These are phyloP conservation scores for Gadopsis marmoratus DNA, from an alignment of 2,797 vertebrate species.

Conservation along the genomic window DNA sequence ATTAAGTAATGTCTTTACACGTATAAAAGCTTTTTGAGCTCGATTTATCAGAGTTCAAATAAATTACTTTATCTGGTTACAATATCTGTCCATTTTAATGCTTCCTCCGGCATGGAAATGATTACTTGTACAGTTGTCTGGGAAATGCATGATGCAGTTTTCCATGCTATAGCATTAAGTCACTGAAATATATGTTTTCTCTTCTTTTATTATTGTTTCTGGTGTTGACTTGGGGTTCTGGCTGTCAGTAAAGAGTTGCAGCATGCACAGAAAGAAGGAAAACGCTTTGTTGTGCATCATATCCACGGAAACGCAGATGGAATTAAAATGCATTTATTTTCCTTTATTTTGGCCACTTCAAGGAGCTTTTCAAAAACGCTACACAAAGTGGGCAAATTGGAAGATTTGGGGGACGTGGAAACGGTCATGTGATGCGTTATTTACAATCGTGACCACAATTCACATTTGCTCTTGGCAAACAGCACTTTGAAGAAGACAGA, in stretches of 20 bases:
- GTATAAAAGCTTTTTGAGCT: neutral
- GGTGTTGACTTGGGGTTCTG: neutral
- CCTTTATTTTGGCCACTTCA: neutral
- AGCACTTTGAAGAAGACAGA: neutral
- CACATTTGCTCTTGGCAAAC: neutral
- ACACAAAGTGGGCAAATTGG: neutral
- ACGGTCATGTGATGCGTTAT: neutral
- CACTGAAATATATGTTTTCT: neutral
- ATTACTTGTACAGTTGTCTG: neutral
- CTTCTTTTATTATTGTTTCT: neutral
- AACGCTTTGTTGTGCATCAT: neutral
- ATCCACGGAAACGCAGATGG: neutral
- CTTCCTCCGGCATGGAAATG: neutral
- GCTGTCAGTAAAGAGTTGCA: neutral
- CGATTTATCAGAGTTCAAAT: neutral
- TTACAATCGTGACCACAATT: neutral
- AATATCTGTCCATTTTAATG: neutral
- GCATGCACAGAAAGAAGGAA: neutral
- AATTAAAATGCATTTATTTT: neutral
- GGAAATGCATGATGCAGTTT: neutral
- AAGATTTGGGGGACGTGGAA: neutral
- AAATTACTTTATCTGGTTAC: constrained; percentile 6
- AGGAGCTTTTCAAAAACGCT: neutral
- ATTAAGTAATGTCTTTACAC: constrained; percentile 1
- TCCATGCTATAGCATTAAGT: neutral